Percentiles rank a stretch among this genome's conserved stretches.
Conservation (phyloP, 2,797 vertebrate species). For the Hoplostethus atlanticus region DNA sequence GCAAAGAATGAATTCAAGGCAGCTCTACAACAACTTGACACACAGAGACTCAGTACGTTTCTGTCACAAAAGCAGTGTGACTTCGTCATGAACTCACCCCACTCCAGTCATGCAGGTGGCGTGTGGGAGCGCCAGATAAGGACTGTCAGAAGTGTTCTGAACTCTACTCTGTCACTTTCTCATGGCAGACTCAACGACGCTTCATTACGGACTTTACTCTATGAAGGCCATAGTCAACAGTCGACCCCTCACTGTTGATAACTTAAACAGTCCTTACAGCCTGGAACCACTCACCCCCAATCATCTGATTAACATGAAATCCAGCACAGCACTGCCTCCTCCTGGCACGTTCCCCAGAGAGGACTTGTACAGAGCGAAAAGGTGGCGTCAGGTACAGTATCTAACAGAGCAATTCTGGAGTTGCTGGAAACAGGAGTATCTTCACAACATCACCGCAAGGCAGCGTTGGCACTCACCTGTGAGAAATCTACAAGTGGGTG, state of each 20-base stretch:
- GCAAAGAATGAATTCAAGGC: constrained; percentile 11
- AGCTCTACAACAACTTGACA: background rate
- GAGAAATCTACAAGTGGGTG: too few species aligned
- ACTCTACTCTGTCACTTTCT: background rate
- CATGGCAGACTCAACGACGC: too few species aligned
- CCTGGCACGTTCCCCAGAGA: background rate
- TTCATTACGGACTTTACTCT: background rate
- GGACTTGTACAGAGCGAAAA: constrained; percentile 14
- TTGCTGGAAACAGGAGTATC: too few species aligned
- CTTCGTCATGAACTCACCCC: background rate
- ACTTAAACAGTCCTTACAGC: background rate
- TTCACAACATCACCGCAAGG: too few species aligned
- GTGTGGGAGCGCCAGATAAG: background rate
- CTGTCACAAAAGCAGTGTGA: constrained; percentile 1
- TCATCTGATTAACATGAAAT: constrained; percentile 19
- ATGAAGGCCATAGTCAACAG: constrained; percentile 22
- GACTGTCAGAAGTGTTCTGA: background rate
- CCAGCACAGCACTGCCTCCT: background rate
- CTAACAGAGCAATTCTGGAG: constrained; percentile 13
- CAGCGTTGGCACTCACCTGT: too few species aligned
- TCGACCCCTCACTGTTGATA: background rate
- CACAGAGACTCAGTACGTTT: constrained; percentile 13
- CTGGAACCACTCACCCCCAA: constrained; percentile 6
- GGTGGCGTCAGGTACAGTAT: constrained; percentile 11
- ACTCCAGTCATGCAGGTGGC: constrained; percentile 22